A percentile compares a stretch with the other conserved stretches of the same genome.
Evolutionary conservation across 2,113 vertebrate species (phyloP).

Genomic region (Psittacula cyanocephala): DNA sequence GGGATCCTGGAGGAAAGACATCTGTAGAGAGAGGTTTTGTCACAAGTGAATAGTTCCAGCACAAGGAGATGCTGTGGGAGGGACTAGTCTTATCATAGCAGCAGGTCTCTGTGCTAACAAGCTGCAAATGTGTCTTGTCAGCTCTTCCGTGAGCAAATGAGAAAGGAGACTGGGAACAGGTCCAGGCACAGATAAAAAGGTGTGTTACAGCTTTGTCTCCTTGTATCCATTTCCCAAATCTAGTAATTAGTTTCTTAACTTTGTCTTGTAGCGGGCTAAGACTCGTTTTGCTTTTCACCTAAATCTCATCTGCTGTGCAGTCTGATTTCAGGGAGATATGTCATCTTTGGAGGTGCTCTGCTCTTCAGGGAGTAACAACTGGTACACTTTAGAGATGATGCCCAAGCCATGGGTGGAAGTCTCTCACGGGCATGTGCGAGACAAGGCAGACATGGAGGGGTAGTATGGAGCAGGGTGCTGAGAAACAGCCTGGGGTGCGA

Average conservation of each 20-base stretch:
- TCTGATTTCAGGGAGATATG: not conserved
- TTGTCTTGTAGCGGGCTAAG: not conserved
- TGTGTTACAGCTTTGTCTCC: not conserved
- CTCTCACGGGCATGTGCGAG: not conserved
- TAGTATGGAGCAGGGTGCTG: not conserved
- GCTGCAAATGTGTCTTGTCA: not conserved
- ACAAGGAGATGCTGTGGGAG: accelerated
- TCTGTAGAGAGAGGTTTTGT: not conserved
- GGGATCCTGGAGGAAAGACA: not conserved
- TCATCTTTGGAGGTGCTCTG: not conserved
- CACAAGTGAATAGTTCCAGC: not conserved
- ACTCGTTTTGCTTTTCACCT: not conserved
- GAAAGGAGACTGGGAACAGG: not conserved
- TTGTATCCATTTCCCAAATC: not conserved
- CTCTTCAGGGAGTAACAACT: not conserved
- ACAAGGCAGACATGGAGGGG: accelerated
- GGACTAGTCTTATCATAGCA: not conserved
- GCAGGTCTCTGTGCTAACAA: not conserved
- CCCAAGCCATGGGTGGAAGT: not conserved
- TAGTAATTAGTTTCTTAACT: constrained; percentile 1
- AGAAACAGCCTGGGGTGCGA: accelerated
- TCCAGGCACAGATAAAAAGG: not conserved
- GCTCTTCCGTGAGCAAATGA: not conserved
- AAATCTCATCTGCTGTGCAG: not conserved
- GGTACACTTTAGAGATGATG: not conserved